A percentile compares a stretch with the other conserved stretches of the same genome.
phyloP scores from a whole-genome alignment of 1,140 invertebrate genomes.

The Psix sp. region DNA sequence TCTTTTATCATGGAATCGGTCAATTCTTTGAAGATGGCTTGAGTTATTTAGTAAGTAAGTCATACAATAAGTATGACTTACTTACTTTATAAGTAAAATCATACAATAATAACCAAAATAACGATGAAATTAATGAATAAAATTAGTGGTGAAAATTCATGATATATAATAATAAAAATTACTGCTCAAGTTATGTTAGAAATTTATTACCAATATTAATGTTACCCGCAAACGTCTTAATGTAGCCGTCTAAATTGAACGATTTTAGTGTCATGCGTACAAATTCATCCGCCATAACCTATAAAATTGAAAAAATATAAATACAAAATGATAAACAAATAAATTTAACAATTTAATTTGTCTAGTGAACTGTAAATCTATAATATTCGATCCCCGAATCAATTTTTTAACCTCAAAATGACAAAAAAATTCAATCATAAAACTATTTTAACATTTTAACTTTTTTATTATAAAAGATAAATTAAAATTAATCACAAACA shows the following conservation, averaged over 20 bases:
- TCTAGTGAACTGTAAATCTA: too few relatives aligned
- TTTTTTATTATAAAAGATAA: too few relatives aligned
- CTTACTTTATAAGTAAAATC: too few relatives aligned
- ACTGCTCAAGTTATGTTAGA: background rate
- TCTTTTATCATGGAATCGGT: conserved; percentile 5
- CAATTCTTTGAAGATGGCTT: background rate
- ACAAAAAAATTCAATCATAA: too few relatives aligned
- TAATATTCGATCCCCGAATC: too few relatives aligned
- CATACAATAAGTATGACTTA: too few relatives aligned
- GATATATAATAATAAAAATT: background rate
- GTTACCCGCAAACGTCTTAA: background rate
- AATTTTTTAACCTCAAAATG: too few relatives aligned
- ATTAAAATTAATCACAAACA: too few relatives aligned
- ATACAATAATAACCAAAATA: too few relatives aligned
- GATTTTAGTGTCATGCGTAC: background rate
- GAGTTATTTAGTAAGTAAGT: conserved; percentile 8
- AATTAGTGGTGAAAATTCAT: background rate
- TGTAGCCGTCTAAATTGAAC: background rate
- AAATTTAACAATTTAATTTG: background rate
- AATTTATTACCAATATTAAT: background rate
- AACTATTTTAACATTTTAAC: too few relatives aligned
- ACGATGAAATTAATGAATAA: too few relatives aligned
- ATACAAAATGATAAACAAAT: background rate
- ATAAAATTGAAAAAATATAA: background rate
- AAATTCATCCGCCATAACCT: conserved; percentile 1